A percentile compares a stretch with the other conserved stretches of the same genome.
Conservation (phyloP, 2,113 vertebrate genomes). For the Sisor rabdophorus region DNA sequence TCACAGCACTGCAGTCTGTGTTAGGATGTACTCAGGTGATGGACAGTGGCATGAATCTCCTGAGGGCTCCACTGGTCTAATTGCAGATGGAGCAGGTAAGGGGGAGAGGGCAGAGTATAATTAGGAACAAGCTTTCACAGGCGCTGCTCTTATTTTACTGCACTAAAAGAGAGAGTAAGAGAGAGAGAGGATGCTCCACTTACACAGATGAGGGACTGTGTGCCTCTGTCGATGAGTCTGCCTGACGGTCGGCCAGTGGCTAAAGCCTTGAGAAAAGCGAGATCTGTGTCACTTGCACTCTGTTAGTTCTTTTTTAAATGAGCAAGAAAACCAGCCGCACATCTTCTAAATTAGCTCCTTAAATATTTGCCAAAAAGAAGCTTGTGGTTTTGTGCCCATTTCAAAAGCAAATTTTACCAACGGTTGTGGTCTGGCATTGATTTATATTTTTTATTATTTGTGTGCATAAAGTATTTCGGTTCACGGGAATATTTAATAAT, state of each 20-base stretch:
- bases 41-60: constrained; percentile 37
- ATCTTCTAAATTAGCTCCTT: constrained; percentile 53
- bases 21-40: constrained; percentile 37
- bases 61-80: constrained; percentile 47
- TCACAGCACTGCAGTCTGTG: constrained; percentile 37
- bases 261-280: constrained; percentile 44
- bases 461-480: constrained; percentile 49
- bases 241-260: constrained; percentile 33
- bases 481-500: constrained; percentile 33
- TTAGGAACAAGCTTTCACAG: constrained; percentile 42
- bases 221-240: constrained; percentile 35
- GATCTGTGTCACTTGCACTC: constrained; percentile 45
- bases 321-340: constrained; percentile 48
- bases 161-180: constrained; percentile 29
- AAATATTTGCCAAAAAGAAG: constrained; percentile 54
- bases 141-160: constrained; percentile 38
- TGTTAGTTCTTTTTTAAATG: constrained; percentile 42
- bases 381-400: constrained; percentile 51
- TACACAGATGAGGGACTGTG: constrained; percentile 46
- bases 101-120: constrained; percentile 43
- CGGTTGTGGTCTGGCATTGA: constrained; percentile 44
- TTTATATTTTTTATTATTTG: constrained; percentile 54
- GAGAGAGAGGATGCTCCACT: constrained; percentile 49
- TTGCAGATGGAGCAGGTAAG: constrained; percentile 46
- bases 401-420: constrained; percentile 53